Conservation (phyloP, 2,113 vertebrate genomes). For the Bettongia penicillata region DNA sequence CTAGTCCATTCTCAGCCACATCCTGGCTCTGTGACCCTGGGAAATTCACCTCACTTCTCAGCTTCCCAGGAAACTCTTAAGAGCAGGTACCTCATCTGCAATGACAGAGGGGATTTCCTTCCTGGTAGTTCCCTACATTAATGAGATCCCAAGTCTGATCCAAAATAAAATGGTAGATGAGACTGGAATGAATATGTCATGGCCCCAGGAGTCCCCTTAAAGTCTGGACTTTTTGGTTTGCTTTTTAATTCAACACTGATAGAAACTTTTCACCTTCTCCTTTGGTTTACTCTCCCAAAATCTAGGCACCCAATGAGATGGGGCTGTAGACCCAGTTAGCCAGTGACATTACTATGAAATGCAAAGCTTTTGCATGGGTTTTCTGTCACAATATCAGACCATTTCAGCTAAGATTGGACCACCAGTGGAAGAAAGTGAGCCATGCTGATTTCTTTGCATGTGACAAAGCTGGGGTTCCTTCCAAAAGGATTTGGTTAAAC, state of each 20-base stretch:
- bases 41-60: background rate
- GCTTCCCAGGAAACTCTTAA: background rate
- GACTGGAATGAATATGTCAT: background rate
- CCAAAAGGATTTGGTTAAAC: constrained; percentile 49
- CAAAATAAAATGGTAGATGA: background rate
- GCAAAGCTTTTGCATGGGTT: constrained; percentile 50
- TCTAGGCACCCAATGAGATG: background rate
- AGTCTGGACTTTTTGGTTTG: background rate
- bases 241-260: background rate
- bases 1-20: background rate
- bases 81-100: background rate
- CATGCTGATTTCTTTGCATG: constrained; percentile 26
- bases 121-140: background rate
- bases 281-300: constrained; percentile 52
- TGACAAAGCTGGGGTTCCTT: constrained; percentile 28
- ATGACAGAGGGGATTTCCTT: background rate
- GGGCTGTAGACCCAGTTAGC: background rate
- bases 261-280: constrained; percentile 34
- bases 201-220: background rate
- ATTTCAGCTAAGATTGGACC: constrained; percentile 40
- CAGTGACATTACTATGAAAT: background rate
- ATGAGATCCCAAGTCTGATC: background rate
- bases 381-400: constrained; percentile 6
- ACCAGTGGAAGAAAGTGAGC: constrained; percentile 39
- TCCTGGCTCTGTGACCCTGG: background rate